These are phyloP conservation scores for Neodiprion fabricii DNA, from an alignment of 1,140 invertebrate genomes.

Conservation along the genomic window DNA sequence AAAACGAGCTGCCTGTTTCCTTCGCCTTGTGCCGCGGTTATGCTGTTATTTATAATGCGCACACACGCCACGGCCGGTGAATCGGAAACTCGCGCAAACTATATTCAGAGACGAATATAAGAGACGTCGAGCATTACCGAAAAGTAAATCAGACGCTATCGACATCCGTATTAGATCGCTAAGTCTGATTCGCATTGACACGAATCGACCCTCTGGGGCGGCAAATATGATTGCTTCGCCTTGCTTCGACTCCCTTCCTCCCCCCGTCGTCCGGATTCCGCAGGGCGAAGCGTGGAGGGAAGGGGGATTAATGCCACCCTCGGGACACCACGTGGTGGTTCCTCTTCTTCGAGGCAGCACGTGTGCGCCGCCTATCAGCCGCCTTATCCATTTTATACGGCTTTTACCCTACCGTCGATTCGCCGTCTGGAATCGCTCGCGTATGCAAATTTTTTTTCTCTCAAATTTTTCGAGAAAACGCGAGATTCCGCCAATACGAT, in stretches of 20 bases:
- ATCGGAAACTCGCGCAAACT: slow-evolving; percentile 13
- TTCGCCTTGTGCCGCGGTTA: not conserved
- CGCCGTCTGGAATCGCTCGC: not conserved
- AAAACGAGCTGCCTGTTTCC: not conserved
- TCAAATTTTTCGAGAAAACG: not conserved
- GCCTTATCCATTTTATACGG: slow-evolving; percentile 5
- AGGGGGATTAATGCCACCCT: slow-evolving; percentile 60
- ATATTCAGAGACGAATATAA: slow-evolving; percentile 11
- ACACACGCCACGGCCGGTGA: slow-evolving; percentile 13
- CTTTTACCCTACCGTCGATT: not conserved
- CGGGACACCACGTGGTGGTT: slow-evolving; percentile 49
- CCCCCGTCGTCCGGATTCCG: not conserved
- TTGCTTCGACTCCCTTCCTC: slow-evolving; percentile 31
- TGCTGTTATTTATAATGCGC: not conserved
- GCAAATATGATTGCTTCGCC: slow-evolving; percentile 61
- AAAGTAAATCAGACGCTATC: slow-evolving; percentile 57
- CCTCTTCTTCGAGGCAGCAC: slow-evolving; percentile 7
- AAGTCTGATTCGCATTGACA: slow-evolving; percentile 61
- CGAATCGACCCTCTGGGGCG: slow-evolving; percentile 59
- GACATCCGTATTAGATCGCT: slow-evolving; percentile 59
- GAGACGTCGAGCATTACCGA: slow-evolving; percentile 11
- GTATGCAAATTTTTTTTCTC: not conserved
- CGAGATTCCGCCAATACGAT: too few relatives aligned
- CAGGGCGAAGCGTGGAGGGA: slow-evolving; percentile 32
- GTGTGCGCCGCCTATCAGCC: slow-evolving; percentile 3